Base-by-base conservation (phyloP, 2,113 vertebrate species). In the Takifugu bimaculatus region DNA sequence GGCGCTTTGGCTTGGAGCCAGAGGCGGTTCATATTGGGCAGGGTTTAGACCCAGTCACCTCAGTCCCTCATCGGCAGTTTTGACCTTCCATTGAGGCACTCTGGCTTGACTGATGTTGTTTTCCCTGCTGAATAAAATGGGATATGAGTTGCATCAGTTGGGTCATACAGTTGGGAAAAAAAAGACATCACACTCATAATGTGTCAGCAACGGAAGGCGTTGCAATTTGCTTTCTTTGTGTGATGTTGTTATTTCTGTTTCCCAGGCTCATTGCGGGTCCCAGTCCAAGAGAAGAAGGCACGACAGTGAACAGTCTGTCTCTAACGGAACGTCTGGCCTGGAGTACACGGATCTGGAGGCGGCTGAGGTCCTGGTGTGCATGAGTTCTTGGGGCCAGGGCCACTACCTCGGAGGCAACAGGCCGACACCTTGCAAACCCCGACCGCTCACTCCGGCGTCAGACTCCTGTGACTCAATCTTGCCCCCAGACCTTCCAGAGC, bases 291-390 rank as follows among this genome's bases (percentile, higher is more conserved):
- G 93, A 72, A 94, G 93, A 70, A 88, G 93, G 50, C 93, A 93
- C 7, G 93, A 94, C 88, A 95, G 93, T 0, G 92, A 94, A 6
- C 89, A 91, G 78, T 93, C 92, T 0, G 80, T 89, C 1, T 91
- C 93, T 65, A 91, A 93, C 72, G 35, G 67, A 55, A 52, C 69
- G 44, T 53, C 71, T 15, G 68, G 87, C 57, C 75, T 95, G 85
- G 95, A 97, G 82, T 95, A 95, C 87, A 96, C 94, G 0, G 97
- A 98, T 83, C 92, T 99, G 1, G 97, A 98, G 78, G 97, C 97
- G 0, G 96, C 96, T 0, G 95, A 98, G 73, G 94, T 94, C 0
- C 90, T 99, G 68, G 93, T 99, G 73, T 99, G 94, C 58, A 99
- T 99, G 97, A 98, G 97, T 72, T 94, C 94, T 13, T 97, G 95